These are phyloP conservation scores for Phainopepla nitens DNA, from an alignment of 2,113 vertebrate species.

Conservation along the genomic window DNA sequence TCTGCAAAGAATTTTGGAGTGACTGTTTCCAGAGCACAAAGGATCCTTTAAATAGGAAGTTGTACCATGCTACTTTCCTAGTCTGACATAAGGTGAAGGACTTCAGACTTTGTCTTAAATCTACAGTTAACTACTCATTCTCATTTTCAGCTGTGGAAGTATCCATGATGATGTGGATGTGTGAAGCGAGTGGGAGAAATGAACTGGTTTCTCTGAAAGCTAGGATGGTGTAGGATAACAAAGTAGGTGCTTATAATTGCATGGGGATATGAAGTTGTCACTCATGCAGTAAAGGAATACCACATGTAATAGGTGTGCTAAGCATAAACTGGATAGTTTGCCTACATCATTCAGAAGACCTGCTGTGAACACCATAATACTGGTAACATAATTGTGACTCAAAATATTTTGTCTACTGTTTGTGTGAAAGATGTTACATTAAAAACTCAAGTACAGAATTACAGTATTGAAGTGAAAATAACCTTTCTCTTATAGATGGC, in stretches of 20 bases:
- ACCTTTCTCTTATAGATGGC: constrained; percentile 77
- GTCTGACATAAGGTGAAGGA: not conserved
- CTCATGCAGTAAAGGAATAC: not conserved
- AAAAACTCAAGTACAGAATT: not conserved
- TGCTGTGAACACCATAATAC: not conserved
- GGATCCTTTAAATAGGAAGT: not conserved
- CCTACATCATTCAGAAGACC: not conserved
- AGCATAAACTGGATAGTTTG: not conserved
- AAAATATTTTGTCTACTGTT: not conserved
- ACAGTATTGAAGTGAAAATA: not conserved
- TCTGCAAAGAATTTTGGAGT: not conserved
- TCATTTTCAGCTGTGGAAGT: not conserved
- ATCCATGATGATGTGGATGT: not conserved
- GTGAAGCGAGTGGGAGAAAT: not conserved
- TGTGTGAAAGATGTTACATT: not conserved
- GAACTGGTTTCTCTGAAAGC: not conserved
- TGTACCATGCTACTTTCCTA: not conserved
- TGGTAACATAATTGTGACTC: not conserved
- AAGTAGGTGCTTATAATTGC: not conserved
- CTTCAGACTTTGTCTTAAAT: not conserved
- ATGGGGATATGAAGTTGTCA: not conserved
- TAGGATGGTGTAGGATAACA: not conserved
- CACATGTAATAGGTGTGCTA: not conserved
- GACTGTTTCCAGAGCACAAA: not conserved
- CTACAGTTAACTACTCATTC: not conserved